Conservation (phyloP, 2,888 invertebrate species). For the Meiosimyza decipiens region DNA sequence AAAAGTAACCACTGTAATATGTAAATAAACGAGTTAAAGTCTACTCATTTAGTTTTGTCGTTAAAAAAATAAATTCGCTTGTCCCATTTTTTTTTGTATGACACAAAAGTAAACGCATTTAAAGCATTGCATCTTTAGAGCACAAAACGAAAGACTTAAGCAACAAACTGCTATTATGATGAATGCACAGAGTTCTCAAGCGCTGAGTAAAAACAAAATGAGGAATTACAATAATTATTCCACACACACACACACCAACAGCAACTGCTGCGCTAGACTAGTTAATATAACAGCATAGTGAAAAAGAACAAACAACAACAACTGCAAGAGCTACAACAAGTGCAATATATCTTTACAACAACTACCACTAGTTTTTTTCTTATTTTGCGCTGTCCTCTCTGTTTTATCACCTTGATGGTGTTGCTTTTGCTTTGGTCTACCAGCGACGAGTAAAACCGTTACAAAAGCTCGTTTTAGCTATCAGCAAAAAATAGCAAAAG, state of each 20-base stretch:
- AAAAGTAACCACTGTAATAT: too few species aligned
- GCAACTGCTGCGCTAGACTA: not conserved
- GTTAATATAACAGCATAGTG: not conserved
- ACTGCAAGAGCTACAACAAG: conserved; percentile 1
- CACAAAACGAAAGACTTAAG: conserved; percentile 36
- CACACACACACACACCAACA: not conserved
- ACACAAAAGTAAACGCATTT: not conserved
- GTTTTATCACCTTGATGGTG: too few species aligned
- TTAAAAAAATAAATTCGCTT: too few species aligned
- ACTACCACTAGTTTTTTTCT: conserved; percentile 12
- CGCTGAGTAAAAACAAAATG: too few species aligned
- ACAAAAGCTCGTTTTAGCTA: conserved; percentile 21
- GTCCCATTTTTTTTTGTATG: too few species aligned
- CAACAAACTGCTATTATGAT: conserved; percentile 31
- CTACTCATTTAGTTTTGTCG: too few species aligned
- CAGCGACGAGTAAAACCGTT: conserved; percentile 8
- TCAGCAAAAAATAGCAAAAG: not conserved
- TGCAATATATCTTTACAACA: conserved; percentile 10
- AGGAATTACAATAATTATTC: not conserved
- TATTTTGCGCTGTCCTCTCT: not conserved
- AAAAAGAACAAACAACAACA: not conserved
- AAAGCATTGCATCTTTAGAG: not conserved
- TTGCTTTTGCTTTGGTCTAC: conserved; percentile 11
- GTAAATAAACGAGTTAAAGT: too few species aligned
- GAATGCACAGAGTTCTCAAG: not conserved